Base-by-base conservation (phyloP, 2,797 vertebrate species). In the Hirundo rustica region DNA sequence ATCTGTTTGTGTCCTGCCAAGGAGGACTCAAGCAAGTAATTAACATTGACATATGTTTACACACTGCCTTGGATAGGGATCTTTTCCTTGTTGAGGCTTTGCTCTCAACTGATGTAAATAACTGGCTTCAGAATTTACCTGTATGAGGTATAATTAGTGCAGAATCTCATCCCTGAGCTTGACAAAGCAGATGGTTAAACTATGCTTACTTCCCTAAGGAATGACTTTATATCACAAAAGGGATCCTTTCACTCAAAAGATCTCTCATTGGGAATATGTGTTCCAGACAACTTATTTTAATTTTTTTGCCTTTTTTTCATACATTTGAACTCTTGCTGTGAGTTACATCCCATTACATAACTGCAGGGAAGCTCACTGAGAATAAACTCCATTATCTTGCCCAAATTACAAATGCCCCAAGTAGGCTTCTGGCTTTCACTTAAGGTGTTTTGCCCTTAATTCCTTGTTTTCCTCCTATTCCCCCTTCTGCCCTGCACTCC, bases 11-110 rank as follows among this genome's bases (percentile, higher is more conserved):
- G 55, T 80, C 42, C 34, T 82, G 79, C 58, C 48, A 71, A 74
- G 72, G 54, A 65, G 16, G 68, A 78, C 7, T 80, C 55, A 18
- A 88, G 65, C 53, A 67, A 67, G 72, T 89, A 88, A 87, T 89
- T 89, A 93, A 71, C 68, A 26, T 6, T 80, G 82, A 26, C 89
- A 66, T 80, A 74, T 91, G 78, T 71, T 87, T 95, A 85, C 75
- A 58, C 75, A 54, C 12, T 79, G 64, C 67, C 74, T 90, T 55
- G 38, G 78, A 82, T 47, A 65, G 20, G 22, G 10, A 72, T 75
- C 42, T 88, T 89, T 89, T 85, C 50, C 61, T 61, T 70, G 18
- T 23, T 65, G 57, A 85, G 29, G 42, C 17, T 85, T 95, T 50
- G 10, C 44, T 85, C 57, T 72, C 50, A 80, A 77, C 68, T 78